These are phyloP conservation scores for Sarcophaga subvicina DNA, from an alignment of 2,888 invertebrate genomes.

Conservation along the genomic window DNA sequence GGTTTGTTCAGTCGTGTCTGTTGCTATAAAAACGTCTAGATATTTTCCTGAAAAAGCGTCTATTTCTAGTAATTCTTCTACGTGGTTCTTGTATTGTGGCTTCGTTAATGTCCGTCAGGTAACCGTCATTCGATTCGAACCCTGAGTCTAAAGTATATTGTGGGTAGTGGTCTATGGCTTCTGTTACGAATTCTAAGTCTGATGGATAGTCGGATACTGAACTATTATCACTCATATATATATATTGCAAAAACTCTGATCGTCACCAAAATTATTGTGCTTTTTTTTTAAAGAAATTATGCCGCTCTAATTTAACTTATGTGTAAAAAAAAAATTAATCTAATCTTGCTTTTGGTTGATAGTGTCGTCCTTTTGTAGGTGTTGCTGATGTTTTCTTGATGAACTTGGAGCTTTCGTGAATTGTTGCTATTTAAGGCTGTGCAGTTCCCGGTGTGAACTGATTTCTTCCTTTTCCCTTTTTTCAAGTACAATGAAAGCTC, in stretches of 20 bases:
- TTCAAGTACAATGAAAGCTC: too few relatives aligned
- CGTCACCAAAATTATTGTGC: background rate
- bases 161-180: background rate
- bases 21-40: background rate
- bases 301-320: background rate
- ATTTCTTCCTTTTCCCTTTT: too few relatives aligned
- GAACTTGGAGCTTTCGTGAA: too few relatives aligned
- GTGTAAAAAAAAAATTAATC: background rate
- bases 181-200: too few relatives aligned
- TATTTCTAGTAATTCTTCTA: background rate
- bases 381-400: background rate
- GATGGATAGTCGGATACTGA: constrained; percentile 28
- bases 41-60: constrained; percentile 6
- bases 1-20: background rate
- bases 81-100: too few relatives aligned
- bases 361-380: background rate
- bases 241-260: constrained; percentile 9
- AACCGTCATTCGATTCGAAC: background rate
- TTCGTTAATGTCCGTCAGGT: too few relatives aligned
- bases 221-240: constrained; percentile 6
- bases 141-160: constrained; percentile 30
- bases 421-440: too few relatives aligned
- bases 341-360: background rate
- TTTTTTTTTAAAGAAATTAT: too few relatives aligned
- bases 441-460: too few relatives aligned